These are phyloP conservation scores for Chelon labrosus DNA, from an alignment of 2,797 vertebrate genomes.

Conservation along the genomic window DNA sequence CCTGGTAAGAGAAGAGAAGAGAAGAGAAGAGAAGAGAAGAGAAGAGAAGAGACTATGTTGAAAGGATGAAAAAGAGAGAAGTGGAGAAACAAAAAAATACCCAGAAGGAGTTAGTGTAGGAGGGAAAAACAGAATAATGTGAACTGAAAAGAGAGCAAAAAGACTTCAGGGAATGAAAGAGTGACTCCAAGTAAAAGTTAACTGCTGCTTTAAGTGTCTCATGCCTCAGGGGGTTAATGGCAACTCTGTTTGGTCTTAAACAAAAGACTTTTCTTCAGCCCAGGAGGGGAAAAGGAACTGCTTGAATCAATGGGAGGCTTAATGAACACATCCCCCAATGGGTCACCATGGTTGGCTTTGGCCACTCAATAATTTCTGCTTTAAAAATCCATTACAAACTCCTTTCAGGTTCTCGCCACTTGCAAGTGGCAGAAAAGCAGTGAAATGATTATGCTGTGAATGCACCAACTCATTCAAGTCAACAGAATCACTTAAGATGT, in stretches of 20 bases:
- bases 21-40: constrained; percentile 1
- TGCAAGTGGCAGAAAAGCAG: constrained; percentile 45
- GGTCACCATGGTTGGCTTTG: constrained; percentile 52
- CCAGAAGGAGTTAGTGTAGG: constrained; percentile 81
- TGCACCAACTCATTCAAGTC: constrained; percentile 33
- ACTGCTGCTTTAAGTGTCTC: constrained; percentile 59
- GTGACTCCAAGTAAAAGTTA: constrained; percentile 50
- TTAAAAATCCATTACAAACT: constrained; percentile 70
- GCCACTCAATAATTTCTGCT: constrained; percentile 61
- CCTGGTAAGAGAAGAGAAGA: constrained; percentile 16
- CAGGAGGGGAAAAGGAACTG: constrained; percentile 47
- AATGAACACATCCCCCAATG: constrained; percentile 74
- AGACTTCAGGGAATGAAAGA: constrained; percentile 52
- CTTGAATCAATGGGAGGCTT: constrained; percentile 70
- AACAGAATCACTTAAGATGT: constrained; percentile 58
- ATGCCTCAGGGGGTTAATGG: constrained; percentile 55
- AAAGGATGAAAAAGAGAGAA: constrained; percentile 40
- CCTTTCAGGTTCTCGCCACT: constrained; percentile 44
- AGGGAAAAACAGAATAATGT: constrained; percentile 45
- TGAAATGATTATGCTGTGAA: constrained; percentile 37
- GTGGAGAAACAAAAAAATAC: constrained; percentile 58
- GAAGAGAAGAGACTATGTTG: neutral
- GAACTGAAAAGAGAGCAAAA: constrained; percentile 45
- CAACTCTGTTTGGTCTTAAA: constrained; percentile 54
- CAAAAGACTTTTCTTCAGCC: constrained; percentile 57